These are phyloP conservation scores for Smittia sp. DNA, from an alignment of 2,888 invertebrate species.

Conservation along the genomic window DNA sequence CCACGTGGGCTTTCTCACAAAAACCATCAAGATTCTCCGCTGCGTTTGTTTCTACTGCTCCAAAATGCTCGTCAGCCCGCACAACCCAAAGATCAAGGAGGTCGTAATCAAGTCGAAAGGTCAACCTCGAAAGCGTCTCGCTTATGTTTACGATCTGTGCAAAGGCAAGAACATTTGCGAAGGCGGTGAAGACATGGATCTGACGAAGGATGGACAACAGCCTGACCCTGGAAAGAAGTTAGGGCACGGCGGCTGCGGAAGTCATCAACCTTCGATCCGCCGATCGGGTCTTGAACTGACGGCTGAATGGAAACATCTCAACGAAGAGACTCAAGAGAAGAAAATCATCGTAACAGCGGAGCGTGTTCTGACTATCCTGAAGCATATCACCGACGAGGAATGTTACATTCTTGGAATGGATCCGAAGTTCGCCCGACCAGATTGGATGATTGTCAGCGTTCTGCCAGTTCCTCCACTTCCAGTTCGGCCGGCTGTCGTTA, in stretches of 20 bases:
- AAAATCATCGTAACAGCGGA: slow-evolving; percentile 93
- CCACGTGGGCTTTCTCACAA: slow-evolving; percentile 96
- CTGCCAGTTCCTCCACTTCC: slow-evolving; percentile 95
- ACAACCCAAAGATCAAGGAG: slow-evolving; percentile 61
- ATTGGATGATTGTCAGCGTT: slow-evolving; percentile 99
- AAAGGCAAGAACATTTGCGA: slow-evolving; percentile 98
- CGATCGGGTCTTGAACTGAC: slow-evolving; percentile 87
- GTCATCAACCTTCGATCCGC: slow-evolving; percentile 92
- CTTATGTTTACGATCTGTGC: slow-evolving; percentile 95
- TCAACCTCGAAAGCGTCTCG: slow-evolving; percentile 89
- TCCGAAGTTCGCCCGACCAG: slow-evolving; percentile 93
- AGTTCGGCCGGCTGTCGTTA: slow-evolving; percentile 96
- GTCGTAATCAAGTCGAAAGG: slow-evolving; percentile 93
- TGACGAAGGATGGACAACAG: slow-evolving; percentile 72
- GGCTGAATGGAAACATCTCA: slow-evolving; percentile 98
- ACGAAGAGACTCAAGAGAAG: slow-evolving; percentile 97
- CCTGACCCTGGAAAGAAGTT: slow-evolving; percentile 56
- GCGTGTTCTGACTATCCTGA: slow-evolving; percentile 94
- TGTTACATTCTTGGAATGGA: slow-evolving; percentile 94
- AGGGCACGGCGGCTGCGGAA: slow-evolving; percentile 94
- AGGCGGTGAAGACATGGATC: slow-evolving; percentile 97
- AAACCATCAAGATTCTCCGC: slow-evolving; percentile 94
- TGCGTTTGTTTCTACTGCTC: slow-evolving; percentile 99
- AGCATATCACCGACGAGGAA: slow-evolving; percentile 95
- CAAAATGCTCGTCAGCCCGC: slow-evolving; percentile 90